These are phyloP conservation scores for Panthera leo DNA, from an alignment of 2,113 vertebrate genomes.

Conservation along the genomic window DNA sequence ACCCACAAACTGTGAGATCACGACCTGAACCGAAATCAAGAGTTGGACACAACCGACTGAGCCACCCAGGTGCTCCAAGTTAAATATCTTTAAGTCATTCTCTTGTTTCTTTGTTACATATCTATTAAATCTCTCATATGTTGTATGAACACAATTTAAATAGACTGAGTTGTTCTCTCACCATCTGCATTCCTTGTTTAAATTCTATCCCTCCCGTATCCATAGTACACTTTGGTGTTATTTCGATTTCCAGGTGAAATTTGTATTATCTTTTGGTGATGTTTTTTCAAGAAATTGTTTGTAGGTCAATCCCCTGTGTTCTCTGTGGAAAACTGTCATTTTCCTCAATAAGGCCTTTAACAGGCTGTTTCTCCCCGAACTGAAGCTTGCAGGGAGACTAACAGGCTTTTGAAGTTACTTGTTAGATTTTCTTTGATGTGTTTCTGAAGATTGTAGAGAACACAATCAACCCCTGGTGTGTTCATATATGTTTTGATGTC, in stretches of 20 bases:
- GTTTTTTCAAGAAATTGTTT: slow-evolving; percentile 70
- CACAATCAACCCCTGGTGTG: slow-evolving; percentile 75
- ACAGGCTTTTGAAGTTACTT: slow-evolving; percentile 77
- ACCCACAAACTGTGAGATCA: too few relatives aligned
- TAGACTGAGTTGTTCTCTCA: background rate
- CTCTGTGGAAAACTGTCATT: slow-evolving; percentile 63
- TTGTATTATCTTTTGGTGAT: slow-evolving; percentile 61
- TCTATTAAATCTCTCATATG: background rate
- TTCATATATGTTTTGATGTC: slow-evolving; percentile 75
- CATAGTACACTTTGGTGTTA: background rate
- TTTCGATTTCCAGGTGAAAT: slow-evolving; percentile 69
- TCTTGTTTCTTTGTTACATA: background rate
- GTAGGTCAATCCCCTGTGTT: slow-evolving; percentile 63
- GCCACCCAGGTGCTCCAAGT: too few relatives aligned
- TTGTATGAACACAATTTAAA: background rate
- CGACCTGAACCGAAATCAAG: too few relatives aligned
- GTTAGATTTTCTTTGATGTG: slow-evolving; percentile 77
- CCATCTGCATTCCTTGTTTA: slow-evolving; percentile 18
- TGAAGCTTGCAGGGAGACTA: slow-evolving; percentile 56
- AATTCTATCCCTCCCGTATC: background rate
- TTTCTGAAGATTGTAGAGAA: slow-evolving; percentile 73
- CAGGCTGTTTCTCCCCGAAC: slow-evolving; percentile 38
- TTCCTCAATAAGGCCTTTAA: slow-evolving; percentile 69
- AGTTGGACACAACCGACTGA: too few relatives aligned
- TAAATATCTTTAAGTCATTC: background rate